Percentiles rank a stretch among this genome's conserved stretches.
Conservation (phyloP, 2,888 invertebrate genomes). For the Patella depressa region DNA sequence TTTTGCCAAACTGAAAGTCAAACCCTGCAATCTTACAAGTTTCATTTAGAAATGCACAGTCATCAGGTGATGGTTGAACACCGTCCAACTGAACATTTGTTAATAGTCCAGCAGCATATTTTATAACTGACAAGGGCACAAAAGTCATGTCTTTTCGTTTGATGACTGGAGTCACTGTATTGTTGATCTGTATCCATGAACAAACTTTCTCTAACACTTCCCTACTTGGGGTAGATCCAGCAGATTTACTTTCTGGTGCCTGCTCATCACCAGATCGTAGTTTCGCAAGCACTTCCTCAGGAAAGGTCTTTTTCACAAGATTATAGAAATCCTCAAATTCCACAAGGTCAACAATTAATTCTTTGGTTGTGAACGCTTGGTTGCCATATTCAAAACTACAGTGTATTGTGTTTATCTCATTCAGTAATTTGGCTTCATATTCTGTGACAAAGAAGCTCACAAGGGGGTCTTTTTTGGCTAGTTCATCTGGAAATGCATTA, state of each 20-base stretch:
- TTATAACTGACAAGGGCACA: slow-evolving; percentile 80
- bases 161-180: slow-evolving; percentile 93
- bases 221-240: slow-evolving; percentile 19
- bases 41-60: slow-evolving; percentile 62
- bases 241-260: slow-evolving; percentile 1
- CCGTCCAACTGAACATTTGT: slow-evolving; percentile 53
- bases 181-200: slow-evolving; percentile 76
- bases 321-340: slow-evolving; percentile 91
- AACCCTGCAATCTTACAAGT: slow-evolving; percentile 63
- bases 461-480: slow-evolving; percentile 89
- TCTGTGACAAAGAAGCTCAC: slow-evolving; percentile 94
- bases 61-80: slow-evolving; percentile 51
- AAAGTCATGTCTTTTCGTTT: slow-evolving; percentile 82
- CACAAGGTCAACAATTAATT: slow-evolving; percentile 87
- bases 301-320: slow-evolving; percentile 77
- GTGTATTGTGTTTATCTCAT: slow-evolving; percentile 93
- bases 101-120: slow-evolving; percentile 65
- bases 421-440: slow-evolving; percentile 88
- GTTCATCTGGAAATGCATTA: slow-evolving; percentile 80
- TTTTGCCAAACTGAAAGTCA: slow-evolving; percentile 62
- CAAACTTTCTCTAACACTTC: slow-evolving; percentile 37
- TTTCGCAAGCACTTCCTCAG: slow-evolving; percentile 47
- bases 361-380: slow-evolving; percentile 88
- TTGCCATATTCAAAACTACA: slow-evolving; percentile 92
- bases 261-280: slow-evolving; percentile 41